Evolutionary conservation across 2,888 invertebrate genomes (phyloP), one percentile per base, ranked within the genome.

Genomic region (Synanthedon tipuliformis): DNA sequence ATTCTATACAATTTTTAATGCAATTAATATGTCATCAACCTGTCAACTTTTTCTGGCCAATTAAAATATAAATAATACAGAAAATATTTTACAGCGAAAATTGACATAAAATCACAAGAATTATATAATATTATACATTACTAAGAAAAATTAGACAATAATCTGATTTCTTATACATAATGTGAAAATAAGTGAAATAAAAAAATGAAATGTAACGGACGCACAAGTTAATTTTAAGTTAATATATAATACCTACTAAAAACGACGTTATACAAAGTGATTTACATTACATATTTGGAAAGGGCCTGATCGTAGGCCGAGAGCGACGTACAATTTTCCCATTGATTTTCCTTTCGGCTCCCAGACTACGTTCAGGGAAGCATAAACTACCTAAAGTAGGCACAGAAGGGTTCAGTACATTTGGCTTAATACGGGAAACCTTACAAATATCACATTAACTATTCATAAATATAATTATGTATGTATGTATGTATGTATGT

Each of bases 361-460:
- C 10, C 23, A 11, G 23, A 18, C 49, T 49, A 49, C 18, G 3
- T 1, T 15, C 4, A 8, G 23, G 15, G 59, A 70, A 76, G 77
- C 77, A 63, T 73, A 65, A 70, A 67, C 73, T 75, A 75, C 71
- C 72, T 78, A 85, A 68, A 82, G 75, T 79, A 87, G 87, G 87
- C 87, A 87, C 87, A 83, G 83, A 82, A 79, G 83, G 82, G 85
- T 81, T 87, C 86, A 87, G 86, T 87, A 86, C 86, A 75, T 83
- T 85, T 82, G 85, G 85, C 81, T 85, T 82, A 79, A 69, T 71
- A 75, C 63, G 80, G 83, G 82, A 80, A 79, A 73, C 75, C 80
- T 81, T 78, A 78, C 69, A 68, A 66, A 73, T 86, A 86, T 85
- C 85, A 86, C 84, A 84, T 77, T 75, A 70, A 84, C 78, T 81